phyloP scores from a whole-genome alignment of 2,888 invertebrate genomes.

The Thymelicus lineola region DNA sequence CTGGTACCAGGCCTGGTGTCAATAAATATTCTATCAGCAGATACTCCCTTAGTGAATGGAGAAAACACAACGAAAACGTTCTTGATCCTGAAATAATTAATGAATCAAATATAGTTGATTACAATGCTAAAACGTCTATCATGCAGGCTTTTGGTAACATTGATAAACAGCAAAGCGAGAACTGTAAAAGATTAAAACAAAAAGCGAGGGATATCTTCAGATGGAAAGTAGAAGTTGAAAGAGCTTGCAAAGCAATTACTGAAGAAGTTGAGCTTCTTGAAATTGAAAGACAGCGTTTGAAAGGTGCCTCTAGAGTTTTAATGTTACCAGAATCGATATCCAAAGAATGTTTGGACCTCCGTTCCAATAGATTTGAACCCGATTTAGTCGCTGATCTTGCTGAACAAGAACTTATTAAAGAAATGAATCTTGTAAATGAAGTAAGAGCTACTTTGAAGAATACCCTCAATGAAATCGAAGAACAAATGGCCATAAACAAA shows the following conservation, averaged over 20 bases:
- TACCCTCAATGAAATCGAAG: slow-evolving; percentile 88
- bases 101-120: slow-evolving; percentile 84
- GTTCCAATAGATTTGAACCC: slow-evolving; percentile 88
- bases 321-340: slow-evolving; percentile 91
- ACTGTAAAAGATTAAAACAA: slow-evolving; percentile 86
- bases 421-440: slow-evolving; percentile 89
- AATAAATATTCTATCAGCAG: slow-evolving; percentile 91
- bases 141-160: slow-evolving; percentile 87
- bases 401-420: slow-evolving; percentile 91
- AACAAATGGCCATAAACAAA: slow-evolving; percentile 90
- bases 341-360: slow-evolving; percentile 89
- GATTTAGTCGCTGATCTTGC: slow-evolving; percentile 91
- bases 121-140: slow-evolving; percentile 87
- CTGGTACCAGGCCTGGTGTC: slow-evolving; percentile 90
- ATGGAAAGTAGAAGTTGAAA: slow-evolving; percentile 91
- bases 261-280: slow-evolving; percentile 89
- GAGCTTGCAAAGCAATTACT: slow-evolving; percentile 87
- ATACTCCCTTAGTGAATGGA: slow-evolving; percentile 91
- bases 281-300: slow-evolving; percentile 87
- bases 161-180: slow-evolving; percentile 89
- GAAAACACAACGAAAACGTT: slow-evolving; percentile 83
- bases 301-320: slow-evolving; percentile 87
- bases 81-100: slow-evolving; percentile 80
- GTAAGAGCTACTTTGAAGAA: slow-evolving; percentile 86
- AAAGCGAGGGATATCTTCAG: slow-evolving; percentile 89